Percentiles rank a stretch among this genome's conserved stretches.
These are phyloP conservation scores for Druon quercuslanigerum DNA, from an alignment of 1,140 invertebrate species.

Conservation along the genomic window DNA sequence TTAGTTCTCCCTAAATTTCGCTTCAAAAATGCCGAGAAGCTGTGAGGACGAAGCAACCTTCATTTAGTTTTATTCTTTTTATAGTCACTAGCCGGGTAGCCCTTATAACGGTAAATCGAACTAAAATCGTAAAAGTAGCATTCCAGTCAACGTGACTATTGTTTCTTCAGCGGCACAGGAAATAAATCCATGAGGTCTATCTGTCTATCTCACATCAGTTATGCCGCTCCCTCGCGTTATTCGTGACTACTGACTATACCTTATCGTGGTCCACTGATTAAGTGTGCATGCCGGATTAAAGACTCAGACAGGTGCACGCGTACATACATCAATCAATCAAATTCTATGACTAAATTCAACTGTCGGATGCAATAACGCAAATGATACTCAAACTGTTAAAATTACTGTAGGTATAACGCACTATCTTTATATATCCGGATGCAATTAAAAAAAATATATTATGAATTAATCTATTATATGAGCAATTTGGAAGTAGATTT, in stretches of 20 bases:
- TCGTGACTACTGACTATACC: conserved; percentile 13
- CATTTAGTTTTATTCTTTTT: not conserved
- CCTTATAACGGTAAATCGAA: not conserved
- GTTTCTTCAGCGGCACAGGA: conserved; percentile 21
- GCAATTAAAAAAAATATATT: too few relatives aligned
- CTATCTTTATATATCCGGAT: too few relatives aligned
- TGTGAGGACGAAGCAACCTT: conserved; percentile 25
- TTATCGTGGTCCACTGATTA: conserved; percentile 30
- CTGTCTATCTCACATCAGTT: conserved; percentile 2
- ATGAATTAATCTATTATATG: too few relatives aligned
- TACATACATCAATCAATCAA: conserved; percentile 12
- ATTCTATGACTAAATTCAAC: not conserved
- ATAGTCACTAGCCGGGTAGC: not conserved
- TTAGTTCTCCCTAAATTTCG: conserved; percentile 7
- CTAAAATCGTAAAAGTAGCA: conserved; percentile 19
- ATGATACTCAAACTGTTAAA: too few relatives aligned
- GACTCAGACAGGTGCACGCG: not conserved
- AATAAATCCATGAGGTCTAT: conserved; percentile 25
- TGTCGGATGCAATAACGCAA: too few relatives aligned
- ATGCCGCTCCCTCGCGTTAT: conserved; percentile 11
- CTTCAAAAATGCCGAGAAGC: not conserved
- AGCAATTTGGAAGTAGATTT: too few relatives aligned
- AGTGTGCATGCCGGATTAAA: conserved; percentile 7
- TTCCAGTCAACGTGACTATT: conserved; percentile 26
- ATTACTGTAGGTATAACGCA: too few relatives aligned